Conservation (phyloP, 2,888 invertebrate species). For the Tachina lurida region DNA sequence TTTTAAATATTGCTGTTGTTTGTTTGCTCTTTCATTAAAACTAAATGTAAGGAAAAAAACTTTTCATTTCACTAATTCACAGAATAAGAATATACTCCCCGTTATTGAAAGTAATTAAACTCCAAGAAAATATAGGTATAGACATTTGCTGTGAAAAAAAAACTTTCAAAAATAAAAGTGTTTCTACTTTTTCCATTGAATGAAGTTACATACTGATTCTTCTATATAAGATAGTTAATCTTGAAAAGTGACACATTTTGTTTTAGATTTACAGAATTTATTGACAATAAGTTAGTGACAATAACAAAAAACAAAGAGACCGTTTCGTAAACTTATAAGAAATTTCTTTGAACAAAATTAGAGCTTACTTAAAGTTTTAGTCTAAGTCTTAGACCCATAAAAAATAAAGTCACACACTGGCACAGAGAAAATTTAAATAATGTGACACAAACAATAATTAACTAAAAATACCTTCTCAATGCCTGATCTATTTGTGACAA, state of each 20-base stretch:
- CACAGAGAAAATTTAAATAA: not conserved
- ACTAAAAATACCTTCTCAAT: not conserved
- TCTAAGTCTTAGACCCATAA: not conserved
- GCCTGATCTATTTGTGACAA: not conserved
- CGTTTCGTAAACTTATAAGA: not conserved
- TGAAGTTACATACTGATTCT: not conserved
- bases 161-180: not conserved
- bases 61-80: no score
- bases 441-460: not conserved
- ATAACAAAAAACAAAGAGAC: not conserved
- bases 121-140: no score
- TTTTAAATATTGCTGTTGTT: no score
- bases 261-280: not conserved
- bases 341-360: not conserved
- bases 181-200: not conserved
- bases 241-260: not conserved
- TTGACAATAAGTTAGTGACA: slow-evolving; percentile 1
- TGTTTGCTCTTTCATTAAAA: no score
- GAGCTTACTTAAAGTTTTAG: not conserved
- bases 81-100: no score
- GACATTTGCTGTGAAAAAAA: not conserved
- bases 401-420: not conserved
- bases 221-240: not conserved
- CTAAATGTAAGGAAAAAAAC: no score
- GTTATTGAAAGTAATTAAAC: no score